Evolutionary conservation across 2,113 vertebrate genomes (phyloP).

Genomic region (Archilochus colubris): DNA sequence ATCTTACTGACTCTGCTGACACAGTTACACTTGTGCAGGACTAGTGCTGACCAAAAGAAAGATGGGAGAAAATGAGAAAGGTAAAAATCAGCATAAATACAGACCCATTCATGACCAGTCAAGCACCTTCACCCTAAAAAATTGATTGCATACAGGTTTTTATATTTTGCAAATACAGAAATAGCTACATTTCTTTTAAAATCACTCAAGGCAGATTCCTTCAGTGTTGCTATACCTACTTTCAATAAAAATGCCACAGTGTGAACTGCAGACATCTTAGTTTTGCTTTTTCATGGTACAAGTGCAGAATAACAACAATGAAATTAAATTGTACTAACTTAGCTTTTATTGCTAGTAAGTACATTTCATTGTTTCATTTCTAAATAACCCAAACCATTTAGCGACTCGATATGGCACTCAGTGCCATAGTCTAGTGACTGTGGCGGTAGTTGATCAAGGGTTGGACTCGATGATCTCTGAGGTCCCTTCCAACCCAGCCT

Average conservation of each 20-base stretch:
- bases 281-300: background rate
- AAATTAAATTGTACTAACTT: background rate
- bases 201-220: conserved; percentile 10
- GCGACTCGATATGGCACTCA: too few species aligned
- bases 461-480: too few species aligned
- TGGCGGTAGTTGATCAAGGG: too few species aligned
- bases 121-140: background rate
- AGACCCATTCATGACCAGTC: background rate
- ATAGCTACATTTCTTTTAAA: background rate
- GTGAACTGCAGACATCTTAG: background rate
- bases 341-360: background rate
- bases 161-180: background rate
- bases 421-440: too few species aligned
- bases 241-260: conserved; percentile 25
- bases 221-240: background rate
- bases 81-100: background rate
- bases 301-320: background rate
- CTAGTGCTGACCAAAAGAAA: background rate
- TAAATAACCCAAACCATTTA: conserved; percentile 16
- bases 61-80: background rate
- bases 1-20: background rate
- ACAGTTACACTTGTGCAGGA: background rate
- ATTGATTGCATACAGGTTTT: background rate
- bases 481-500: too few species aligned
- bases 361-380: background rate